Base-by-base conservation (phyloP, 2,797 vertebrate genomes). In the Hydrocynus forskahlii region DNA sequence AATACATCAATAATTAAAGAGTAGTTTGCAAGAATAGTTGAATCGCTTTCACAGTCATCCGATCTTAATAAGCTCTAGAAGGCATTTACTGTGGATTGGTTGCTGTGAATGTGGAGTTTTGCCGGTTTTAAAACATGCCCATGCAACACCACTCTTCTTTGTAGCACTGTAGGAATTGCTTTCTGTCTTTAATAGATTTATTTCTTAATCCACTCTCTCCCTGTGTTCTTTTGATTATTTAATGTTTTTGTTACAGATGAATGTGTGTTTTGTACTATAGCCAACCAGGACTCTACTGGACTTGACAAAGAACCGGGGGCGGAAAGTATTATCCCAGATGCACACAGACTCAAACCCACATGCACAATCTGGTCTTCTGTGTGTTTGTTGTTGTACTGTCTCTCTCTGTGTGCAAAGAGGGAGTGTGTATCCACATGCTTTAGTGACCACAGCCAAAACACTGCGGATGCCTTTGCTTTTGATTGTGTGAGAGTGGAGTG, bases 291-390 rank as follows among this genome's bases (percentile, higher is more conserved):
- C 69, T 71, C 16, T 4, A 17, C n/a, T 72, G 50, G 69, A 54
- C 69, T 38, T 72, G 50, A 54, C 70, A 73, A 35, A 52, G 23
- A 54, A 23, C 50, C 1, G 50, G 52, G 9, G 19, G 52, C 57
- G 52, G 35, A 73, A 57, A 72, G 70, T 72, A 57, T 57, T 38
- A 60, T 57, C 76, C 77, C 64, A 63, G 8, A 78, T 68, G 60
- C 73, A 81, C 70, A 76, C 64, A 66, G 50, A 76, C 69, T 68
- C 55, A 79, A 54, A 76, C 35, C 16, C 38, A 64, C 29, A 17
- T 4, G 2, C 29, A 38, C 67, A 83, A n/a, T 59, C 52, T 48
- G 25, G 19, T 13, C 45, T 14, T 57, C 40, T 84, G 45, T 74
- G 12, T 70, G n/a, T 77, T 50, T 59, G 29, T 73, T 68, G 66